phyloP scores from a whole-genome alignment of 2,797 vertebrate species.

The Micromesistius poutassou region DNA sequence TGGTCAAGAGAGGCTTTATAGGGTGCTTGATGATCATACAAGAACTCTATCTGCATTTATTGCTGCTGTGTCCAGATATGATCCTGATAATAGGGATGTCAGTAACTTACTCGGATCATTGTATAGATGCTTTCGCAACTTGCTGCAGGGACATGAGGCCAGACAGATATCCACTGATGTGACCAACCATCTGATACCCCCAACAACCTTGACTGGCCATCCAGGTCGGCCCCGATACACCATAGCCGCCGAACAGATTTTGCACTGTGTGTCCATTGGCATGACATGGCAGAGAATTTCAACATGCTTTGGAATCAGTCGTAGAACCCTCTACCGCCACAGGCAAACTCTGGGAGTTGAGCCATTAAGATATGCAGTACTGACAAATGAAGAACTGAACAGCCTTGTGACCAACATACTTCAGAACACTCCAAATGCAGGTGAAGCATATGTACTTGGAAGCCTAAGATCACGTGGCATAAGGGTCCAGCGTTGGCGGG shows the following conservation, averaged over 20 bases:
- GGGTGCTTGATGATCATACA: too few species aligned
- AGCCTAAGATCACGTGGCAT: too few species aligned
- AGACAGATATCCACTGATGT: too few species aligned
- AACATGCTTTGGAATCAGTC: constrained; percentile 6
- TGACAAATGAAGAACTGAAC: not conserved
- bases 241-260: not conserved
- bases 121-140: not conserved
- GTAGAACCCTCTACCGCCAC: too few species aligned
- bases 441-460: too few species aligned
- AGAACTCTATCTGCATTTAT: too few species aligned
- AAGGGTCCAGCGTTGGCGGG: too few species aligned
- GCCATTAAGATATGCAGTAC: not conserved
- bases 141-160: not conserved
- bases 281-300: constrained; percentile 4
- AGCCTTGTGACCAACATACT: not conserved
- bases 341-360: not conserved
- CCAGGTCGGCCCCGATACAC: not conserved
- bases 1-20: too few species aligned
- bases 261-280: not conserved
- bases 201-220: constrained; percentile 2
- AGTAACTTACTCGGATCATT: too few species aligned
- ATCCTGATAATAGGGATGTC: too few species aligned
- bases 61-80: too few species aligned
- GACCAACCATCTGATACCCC: not conserved
- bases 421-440: not conserved